Percentiles rank a stretch among this genome's conserved stretches.
These are phyloP conservation scores for Pseudopleuronectes americanus DNA, from an alignment of 2,797 vertebrate species.

Conservation along the genomic window DNA sequence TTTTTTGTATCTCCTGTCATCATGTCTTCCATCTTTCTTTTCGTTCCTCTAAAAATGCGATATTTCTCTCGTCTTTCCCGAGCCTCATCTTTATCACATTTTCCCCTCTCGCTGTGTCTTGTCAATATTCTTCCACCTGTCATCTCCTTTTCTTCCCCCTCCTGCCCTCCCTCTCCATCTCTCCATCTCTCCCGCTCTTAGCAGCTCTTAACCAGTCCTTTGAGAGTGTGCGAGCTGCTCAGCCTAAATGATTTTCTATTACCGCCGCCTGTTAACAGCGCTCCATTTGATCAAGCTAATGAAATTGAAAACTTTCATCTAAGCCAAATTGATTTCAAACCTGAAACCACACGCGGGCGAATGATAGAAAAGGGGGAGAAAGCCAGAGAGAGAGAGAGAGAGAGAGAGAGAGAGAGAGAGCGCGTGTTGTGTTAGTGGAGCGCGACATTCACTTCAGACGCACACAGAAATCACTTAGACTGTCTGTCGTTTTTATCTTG, in stretches of 20 bases:
- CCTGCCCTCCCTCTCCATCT: background rate
- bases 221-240: constrained; percentile 70
- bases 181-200: constrained; percentile 53
- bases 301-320: constrained; percentile 86
- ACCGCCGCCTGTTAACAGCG: constrained; percentile 79
- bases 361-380: constrained; percentile 1
- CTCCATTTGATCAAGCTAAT: constrained; percentile 83
- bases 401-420: constrained; percentile 26
- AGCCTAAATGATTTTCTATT: constrained; percentile 83
- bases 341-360: constrained; percentile 60
- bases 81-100: constrained; percentile 25
- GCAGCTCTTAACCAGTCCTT: constrained; percentile 71
- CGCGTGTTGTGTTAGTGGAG: constrained; percentile 50
- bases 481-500: constrained; percentile 44
- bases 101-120: constrained; percentile 7
- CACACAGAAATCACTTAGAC: constrained; percentile 65
- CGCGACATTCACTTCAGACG: constrained; percentile 52
- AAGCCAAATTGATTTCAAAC: constrained; percentile 84
- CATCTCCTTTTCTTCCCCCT: constrained; percentile 11
- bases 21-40: background rate
- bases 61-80: constrained; percentile 25
- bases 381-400: background rate
- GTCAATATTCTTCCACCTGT: constrained; percentile 46
- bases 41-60: constrained; percentile 24
- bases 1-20: constrained; percentile 26